Evolutionary conservation across 2,888 invertebrate species (phyloP), one percentile per base, ranked within the genome.

Genomic region (Caenorhabditis zanzibari): DNA sequence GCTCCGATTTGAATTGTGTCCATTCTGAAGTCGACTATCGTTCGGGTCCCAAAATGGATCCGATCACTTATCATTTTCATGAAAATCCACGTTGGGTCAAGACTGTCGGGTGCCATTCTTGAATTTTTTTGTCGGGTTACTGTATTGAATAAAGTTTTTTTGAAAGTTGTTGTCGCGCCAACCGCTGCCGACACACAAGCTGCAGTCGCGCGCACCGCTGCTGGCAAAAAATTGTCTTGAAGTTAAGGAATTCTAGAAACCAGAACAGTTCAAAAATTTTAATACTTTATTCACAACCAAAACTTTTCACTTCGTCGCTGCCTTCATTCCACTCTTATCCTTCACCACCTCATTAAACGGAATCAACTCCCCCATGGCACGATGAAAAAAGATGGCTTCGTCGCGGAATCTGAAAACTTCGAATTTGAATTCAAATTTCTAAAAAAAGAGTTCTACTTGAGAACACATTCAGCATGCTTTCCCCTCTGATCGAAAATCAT

Each of bases 381-480:
- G 47, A 47, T 64, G 64, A 19, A n/a, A 32, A n/a, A 26, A 3
- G n/a, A 64, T 28, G 12, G 41, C 41, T n/a, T 64, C 64, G 47
- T 64, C 64, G 2, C 64, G 64, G 28, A 47, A 64, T 47, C 64
- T 64, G 47, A n/a, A 64, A 63, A 10, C 0, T n/a, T 4, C 22
- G 19, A 16, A 1, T 63, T 44, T 41, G n/a, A n/a, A n/a, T n/a
- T n/a, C n/a, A n/a, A n/a, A n/a, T n/a, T n/a, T n/a, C n/a, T n/a
- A n/a, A n/a, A n/a, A n/a, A n/a, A n/a, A 0, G 22, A 24, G 9
- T 12, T 14, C 14, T 12, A 80, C 72, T 75, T 81, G 24, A 81
- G 24, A 24, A 81, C 58, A 35, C 63, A 44, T 3, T 75, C 81
- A 9, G 49, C 63, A 47, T 81, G 81, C 26, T 75, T 69, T 10